Conservation (phyloP, 2,888 invertebrate species). For the Dorcus parallelipipedus region DNA sequence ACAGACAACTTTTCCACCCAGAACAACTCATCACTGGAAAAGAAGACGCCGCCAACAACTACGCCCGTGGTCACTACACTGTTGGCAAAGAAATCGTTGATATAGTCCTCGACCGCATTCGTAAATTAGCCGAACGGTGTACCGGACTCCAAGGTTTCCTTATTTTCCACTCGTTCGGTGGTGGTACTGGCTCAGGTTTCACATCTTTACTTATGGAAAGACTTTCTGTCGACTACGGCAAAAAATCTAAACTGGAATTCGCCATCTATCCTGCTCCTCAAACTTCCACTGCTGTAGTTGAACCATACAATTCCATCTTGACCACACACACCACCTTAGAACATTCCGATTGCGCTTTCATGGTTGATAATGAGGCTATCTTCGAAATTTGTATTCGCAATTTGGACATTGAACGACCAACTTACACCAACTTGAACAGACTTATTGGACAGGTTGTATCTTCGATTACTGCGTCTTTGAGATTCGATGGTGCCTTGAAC, state of each 20-base stretch:
- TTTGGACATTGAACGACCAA: constrained; percentile 90
- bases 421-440: constrained; percentile 94
- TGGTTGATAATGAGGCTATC: constrained; percentile 74
- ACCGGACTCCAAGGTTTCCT: constrained; percentile 84
- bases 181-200: constrained; percentile 80
- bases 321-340: constrained; percentile 90
- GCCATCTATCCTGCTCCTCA: constrained; percentile 93
- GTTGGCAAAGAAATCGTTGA: constrained; percentile 89
- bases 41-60: too few species aligned
- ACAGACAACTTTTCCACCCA: constrained; percentile 54
- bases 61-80: constrained; percentile 61
- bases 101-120: constrained; percentile 73
- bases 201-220: constrained; percentile 90
- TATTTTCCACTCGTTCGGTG: constrained; percentile 61
- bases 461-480: constrained; percentile 87
- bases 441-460: constrained; percentile 93
- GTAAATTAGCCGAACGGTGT: constrained; percentile 82
- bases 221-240: constrained; percentile 87
- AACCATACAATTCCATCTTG: constrained; percentile 59
- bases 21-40: too few species aligned
- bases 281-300: constrained; percentile 21
- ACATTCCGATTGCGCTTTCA: constrained; percentile 94
- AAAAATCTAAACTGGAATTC: constrained; percentile 90
- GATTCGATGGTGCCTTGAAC: constrained; percentile 90
- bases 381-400: constrained; percentile 91